Evolutionary conservation across 2,113 vertebrate species (phyloP).

Genomic region (Pteruthius melanotis): DNA sequence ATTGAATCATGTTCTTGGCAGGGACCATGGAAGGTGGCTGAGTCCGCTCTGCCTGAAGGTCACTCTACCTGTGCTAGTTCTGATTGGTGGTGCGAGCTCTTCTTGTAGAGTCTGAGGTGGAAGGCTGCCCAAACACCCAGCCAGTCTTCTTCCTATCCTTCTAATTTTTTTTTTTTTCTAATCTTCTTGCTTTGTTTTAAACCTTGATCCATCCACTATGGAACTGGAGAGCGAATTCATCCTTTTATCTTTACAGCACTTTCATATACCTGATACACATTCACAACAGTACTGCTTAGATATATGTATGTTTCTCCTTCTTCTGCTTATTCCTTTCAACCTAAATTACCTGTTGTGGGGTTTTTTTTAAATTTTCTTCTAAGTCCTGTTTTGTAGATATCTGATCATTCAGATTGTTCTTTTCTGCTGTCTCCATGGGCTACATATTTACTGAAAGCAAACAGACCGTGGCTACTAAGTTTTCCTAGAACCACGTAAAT

Average conservation of each 20-base stretch:
- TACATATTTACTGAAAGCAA: background rate
- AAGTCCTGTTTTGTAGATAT: background rate
- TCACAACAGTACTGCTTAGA: background rate
- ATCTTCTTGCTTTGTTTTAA: background rate
- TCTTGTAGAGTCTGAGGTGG: background rate
- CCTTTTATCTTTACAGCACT: background rate
- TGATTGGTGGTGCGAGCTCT: accelerated
- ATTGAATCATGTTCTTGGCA: background rate
- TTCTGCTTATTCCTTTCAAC: background rate
- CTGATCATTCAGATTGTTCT: background rate
- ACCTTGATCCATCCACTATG: background rate
- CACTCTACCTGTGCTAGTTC: background rate
- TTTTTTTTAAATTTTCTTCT: background rate
- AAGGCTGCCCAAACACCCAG: background rate
- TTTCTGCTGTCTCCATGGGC: background rate
- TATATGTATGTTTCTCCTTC: background rate
- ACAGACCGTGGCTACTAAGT: background rate
- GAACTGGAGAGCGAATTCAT: accelerated
- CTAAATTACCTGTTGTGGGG: background rate
- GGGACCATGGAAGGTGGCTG: background rate
- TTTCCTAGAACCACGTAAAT: background rate
- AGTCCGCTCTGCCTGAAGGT: too few relatives aligned
- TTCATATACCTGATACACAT: background rate
- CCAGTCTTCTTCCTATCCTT: background rate
- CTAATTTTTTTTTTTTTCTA: background rate